A percentile compares a stretch with the other conserved stretches of the same genome.
Conservation (phyloP, 2,113 vertebrate species). For the Cochlearius cochlearius region DNA sequence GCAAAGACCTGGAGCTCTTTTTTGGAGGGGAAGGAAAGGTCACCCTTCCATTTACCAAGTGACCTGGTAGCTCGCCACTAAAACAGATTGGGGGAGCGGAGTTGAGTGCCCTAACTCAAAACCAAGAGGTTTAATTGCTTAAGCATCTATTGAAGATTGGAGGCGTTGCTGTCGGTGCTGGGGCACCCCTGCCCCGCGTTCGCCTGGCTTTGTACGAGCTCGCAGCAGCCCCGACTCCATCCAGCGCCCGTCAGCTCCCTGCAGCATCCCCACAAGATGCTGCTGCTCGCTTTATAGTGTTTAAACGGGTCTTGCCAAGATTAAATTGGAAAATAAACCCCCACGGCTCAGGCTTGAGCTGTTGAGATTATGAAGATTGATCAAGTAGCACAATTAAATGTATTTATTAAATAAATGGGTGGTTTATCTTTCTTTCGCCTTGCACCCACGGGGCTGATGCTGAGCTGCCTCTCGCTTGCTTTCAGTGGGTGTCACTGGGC, state of each 20-base stretch:
- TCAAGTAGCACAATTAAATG: neutral
- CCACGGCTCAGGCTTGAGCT: neutral
- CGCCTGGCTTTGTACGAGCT: neutral
- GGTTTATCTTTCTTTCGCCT: neutral
- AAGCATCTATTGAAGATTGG: neutral
- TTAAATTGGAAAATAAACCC: neutral
- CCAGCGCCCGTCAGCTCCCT: neutral
- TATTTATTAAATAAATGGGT: neutral
- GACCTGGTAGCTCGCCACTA: neutral
- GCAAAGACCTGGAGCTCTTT: neutral
- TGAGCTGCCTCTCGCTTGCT: neutral
- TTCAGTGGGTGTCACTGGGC: neutral
- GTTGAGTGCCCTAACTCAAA: neutral
- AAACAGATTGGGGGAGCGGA: neutral
- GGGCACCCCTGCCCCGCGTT: fast-evolving
- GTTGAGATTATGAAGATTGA: neutral
- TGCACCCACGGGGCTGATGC: fast-evolving
- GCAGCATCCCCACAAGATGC: neutral
- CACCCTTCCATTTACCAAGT: neutral
- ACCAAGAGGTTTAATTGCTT: neutral
- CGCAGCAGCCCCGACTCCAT: neutral
- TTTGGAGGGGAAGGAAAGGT: neutral
- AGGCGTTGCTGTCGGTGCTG: neutral
- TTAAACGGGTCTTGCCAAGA: neutral
- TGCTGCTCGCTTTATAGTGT: neutral